Conservation (phyloP, 2,888 invertebrate genomes). For the Gastracanthus pulcherrimus region DNA sequence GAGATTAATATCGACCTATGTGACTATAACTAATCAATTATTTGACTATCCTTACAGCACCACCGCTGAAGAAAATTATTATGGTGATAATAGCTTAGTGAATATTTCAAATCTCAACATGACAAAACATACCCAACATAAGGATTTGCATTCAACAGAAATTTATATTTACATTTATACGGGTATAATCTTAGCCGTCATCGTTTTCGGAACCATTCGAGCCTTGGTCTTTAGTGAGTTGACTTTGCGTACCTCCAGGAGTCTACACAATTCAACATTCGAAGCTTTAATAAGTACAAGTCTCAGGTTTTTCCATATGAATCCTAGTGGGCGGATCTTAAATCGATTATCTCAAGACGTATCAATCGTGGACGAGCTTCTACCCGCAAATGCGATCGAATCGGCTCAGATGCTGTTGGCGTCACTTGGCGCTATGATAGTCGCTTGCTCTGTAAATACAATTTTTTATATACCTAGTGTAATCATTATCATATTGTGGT, state of each 20-base stretch:
- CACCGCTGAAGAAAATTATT: neutral
- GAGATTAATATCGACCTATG: neutral
- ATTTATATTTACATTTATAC: slow-evolving; percentile 82
- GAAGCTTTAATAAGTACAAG: slow-evolving; percentile 78
- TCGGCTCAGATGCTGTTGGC: slow-evolving; percentile 78
- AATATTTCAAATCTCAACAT: neutral
- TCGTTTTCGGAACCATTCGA: slow-evolving; percentile 75
- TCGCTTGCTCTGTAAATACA: slow-evolving; percentile 82
- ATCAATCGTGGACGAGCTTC: slow-evolving; percentile 86
- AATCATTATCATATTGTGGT: slow-evolving; percentile 80
- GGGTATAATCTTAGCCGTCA: slow-evolving; percentile 77
- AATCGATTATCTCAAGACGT: slow-evolving; percentile 92
- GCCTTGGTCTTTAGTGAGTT: slow-evolving; percentile 77
- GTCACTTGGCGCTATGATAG: slow-evolving; percentile 80
- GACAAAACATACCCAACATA: neutral
- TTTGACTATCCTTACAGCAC: neutral
- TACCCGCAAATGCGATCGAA: slow-evolving; percentile 84
- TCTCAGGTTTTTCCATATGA: slow-evolving; percentile 89
- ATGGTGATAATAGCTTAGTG: neutral
- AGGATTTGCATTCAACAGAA: slow-evolving; percentile 36
- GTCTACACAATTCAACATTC: slow-evolving; percentile 81
- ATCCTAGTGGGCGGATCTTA: slow-evolving; percentile 89
- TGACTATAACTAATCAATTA: neutral
- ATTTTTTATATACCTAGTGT: slow-evolving; percentile 81
- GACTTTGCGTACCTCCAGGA: slow-evolving; percentile 78